phyloP scores from a whole-genome alignment of 2,113 vertebrate species.

The Nanorana parkeri region DNA sequence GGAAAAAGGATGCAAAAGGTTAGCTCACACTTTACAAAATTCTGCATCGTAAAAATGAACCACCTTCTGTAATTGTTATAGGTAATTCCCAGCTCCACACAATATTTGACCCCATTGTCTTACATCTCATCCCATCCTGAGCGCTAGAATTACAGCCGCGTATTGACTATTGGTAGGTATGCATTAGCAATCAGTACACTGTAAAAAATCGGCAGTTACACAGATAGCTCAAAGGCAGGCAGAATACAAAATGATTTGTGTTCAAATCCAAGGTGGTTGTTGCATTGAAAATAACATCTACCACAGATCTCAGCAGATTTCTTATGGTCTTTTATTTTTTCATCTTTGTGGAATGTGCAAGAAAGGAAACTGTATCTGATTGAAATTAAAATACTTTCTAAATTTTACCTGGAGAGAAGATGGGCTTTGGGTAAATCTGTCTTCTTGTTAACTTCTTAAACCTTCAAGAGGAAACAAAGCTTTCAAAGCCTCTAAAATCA shows the following conservation, averaged over 20 bases:
- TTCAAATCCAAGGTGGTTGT: not conserved
- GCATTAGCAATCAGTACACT: no score
- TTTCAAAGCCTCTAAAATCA: not conserved
- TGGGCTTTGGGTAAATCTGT: not conserved
- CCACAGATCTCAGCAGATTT: conserved; percentile 10
- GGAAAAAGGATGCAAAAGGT: no score
- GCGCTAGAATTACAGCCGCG: no score
- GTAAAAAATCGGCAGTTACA: no score
- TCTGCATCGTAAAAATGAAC: no score
- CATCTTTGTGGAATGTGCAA: not conserved
- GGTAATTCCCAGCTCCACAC: no score
- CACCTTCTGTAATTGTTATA: no score
- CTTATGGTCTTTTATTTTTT: not conserved
- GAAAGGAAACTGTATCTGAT: not conserved
- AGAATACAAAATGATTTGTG: not conserved
- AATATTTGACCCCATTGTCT: no score
- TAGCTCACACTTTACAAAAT: no score
- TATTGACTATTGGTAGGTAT: no score
- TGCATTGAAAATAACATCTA: not conserved
- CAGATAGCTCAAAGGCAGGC: not conserved
- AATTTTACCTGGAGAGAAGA: conserved; percentile 12
- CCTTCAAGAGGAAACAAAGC: not conserved
- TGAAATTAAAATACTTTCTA: conserved; percentile 9
- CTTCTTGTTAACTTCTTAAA: conserved; percentile 1
- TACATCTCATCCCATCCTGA: no score